Evolutionary conservation across 2,888 invertebrate species (phyloP), one percentile per base, ranked within the genome.

Genomic region (Ormyrus rosae): DNA sequence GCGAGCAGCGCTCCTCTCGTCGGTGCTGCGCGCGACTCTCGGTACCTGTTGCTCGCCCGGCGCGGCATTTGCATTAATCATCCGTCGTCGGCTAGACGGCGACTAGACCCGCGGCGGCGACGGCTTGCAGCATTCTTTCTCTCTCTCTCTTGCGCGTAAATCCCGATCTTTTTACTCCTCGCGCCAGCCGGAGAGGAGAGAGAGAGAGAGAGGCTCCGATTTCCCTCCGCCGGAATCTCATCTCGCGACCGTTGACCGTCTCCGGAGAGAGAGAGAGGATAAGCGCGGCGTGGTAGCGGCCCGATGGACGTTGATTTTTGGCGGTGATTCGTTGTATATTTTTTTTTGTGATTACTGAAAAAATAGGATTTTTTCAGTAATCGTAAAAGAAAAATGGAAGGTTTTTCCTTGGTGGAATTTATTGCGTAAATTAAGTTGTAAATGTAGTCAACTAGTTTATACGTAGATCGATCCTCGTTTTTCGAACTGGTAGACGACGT

Each of bases 81-180:
- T 87, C 85, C 86, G 87, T 86, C 86, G 76, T 76, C 73, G 76
- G 73, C 88, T 88, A 89, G 89, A 89, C 89, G 84, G 82, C 83
- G 87, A 83, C 89, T 88, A 89, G 89, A 89, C 88, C 85, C 75
- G 75, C 63, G 50, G 48, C 68, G 63, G 69, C 77, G 64, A 13
- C 69, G 51, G 58, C 64, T 56, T 69, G 34, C 34, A 34, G 55
- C 73, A n/a, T 50, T 72, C 53, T 63, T 55, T 63, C 53, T 78
- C 61, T 72, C 64, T 60, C 72, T 46, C 63, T 64, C 56, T 48
- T 51, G 68, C 73, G 72, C 73, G 78, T 78, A 78, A 78, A 73
- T 78, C 78, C 56, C 73, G 73, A 73, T 78, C 78, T 73, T 78
- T 78, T 78, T 78, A 73, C 71, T 68, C 78, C 61, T 68, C 61